A percentile compares a stretch with the other conserved stretches of the same genome.
These are phyloP conservation scores for Tyto alba DNA, from an alignment of 2,113 vertebrate genomes.

Conservation along the genomic window DNA sequence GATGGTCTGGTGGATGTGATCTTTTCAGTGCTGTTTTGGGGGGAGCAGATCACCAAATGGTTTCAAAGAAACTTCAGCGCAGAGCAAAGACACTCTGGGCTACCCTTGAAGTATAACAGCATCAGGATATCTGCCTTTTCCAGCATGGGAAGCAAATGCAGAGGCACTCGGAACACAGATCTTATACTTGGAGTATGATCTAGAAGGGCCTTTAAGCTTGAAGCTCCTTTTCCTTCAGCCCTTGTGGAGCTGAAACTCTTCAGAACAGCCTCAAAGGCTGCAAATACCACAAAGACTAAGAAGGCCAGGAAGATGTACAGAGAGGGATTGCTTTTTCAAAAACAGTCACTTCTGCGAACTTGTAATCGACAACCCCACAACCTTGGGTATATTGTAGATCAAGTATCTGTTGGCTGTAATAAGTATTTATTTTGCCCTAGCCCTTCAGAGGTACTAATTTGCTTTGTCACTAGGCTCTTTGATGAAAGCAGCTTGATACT, in stretches of 20 bases:
- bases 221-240: background rate
- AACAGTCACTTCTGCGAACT: background rate
- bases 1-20: background rate
- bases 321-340: background rate
- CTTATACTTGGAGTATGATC: background rate
- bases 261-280: background rate
- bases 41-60: background rate
- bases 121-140: background rate
- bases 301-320: background rate
- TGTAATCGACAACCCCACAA: background rate
- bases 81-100: background rate
- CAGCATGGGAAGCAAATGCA: background rate
- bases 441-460: background rate
- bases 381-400: background rate
- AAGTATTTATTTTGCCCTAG: background rate
- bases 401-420: background rate
- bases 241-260: background rate
- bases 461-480: background rate
- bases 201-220: background rate
- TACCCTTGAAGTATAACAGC: background rate
- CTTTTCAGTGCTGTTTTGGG: background rate
- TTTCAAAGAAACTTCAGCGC: background rate
- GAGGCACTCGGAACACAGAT: background rate
- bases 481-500: background rate
- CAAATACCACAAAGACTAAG: background rate